Evolutionary conservation across 2,888 invertebrate genomes (phyloP), one percentile per base, ranked within the genome.

Genomic region (Nudaria mundana): DNA sequence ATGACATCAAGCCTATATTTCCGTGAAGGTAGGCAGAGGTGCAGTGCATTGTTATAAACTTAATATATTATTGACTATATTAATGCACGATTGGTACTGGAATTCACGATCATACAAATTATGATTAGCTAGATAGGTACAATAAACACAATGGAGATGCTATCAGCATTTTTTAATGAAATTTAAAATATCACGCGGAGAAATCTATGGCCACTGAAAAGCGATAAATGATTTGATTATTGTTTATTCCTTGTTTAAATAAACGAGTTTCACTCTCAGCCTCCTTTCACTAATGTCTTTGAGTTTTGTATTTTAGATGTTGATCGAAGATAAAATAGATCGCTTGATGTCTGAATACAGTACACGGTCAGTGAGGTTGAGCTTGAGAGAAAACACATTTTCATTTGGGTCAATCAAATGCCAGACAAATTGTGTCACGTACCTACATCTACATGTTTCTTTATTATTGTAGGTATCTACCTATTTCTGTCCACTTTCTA

Each of bases 351-450:
- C 81, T 79, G 81, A 78, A 74, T 68, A 69, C 67, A 62, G 55
- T 43, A 51, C 54, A 69, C 81, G 79, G 77, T 79, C 84, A 81
- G 71, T 64, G 68, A 71, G 69, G 67, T 69, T 69, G 63, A 61
- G 71, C 61, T 65, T 60, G 74, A 79, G 76, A 81, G 82, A 85
- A 86, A 86, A 86, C 86, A 86, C 81, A 85, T 83, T 77, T 76
- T 75, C 82, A 86, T 85, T 86, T 86, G 70, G 87, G 87, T 83
- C 87, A 74, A 81, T 84, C 79, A 85, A 86, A 86, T 82, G 82
- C 79, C 83, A 81, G 64, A 66, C 71, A 67, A 70, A 70, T 70
- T 58, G 63, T 63, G 63, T 61, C 60, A 59, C 61, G 64, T 66
- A 25, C 12, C 16, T 16, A 3, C 8, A 14, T 28, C 14, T 13